Base-by-base conservation (phyloP, 2,888 invertebrate genomes). In the Danaus chrysippus region DNA sequence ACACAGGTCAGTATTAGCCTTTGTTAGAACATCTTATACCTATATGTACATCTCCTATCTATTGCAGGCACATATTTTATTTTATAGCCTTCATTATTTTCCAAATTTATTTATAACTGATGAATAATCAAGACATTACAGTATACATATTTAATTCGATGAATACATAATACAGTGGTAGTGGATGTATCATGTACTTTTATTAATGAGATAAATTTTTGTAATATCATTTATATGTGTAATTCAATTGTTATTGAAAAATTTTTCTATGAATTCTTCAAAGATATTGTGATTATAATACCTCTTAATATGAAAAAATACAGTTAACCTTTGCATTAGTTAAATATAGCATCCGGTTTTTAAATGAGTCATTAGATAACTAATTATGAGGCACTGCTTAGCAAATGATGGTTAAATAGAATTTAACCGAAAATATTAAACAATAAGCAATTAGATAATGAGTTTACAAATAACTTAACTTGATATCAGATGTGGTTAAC, bases 1-100 rank as follows among this genome's bases (percentile, higher is more conserved):
- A 71, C 67, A 76, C 73, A 83, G 86, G 86, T 86, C 73, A 79
- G 66, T 46, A 43, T 10, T 10, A 15, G 42, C n/a, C 11, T 49
- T 34, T 41, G 23, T 15, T 54, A 44, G 2, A 19, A 12, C 43
- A 19, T 2, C 17, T 46, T 41, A 44, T 58, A 56, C 10, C 12
- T 15, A 17, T 8, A 56, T 12, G 10, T 8, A 17, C 3, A 17
- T 49, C 15, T 46, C 42, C 10, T 42, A 6, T 10, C 42, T 42
- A 11, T 60, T 10, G 34, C 17, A 41, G 10, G 52, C 55, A 58
- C 34, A 43, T 55, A 44, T 34, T 54, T 54, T 59, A 54, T 55
- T 54, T 15, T 59, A 53, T 34, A 42, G 52, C 53, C 23, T 34
- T 34, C 23, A 34, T 34, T 34, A 34, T 34, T 34, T 34, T 34